Conservation (phyloP, 2,797 vertebrate species). For the Micropoecilia bifurca region DNA sequence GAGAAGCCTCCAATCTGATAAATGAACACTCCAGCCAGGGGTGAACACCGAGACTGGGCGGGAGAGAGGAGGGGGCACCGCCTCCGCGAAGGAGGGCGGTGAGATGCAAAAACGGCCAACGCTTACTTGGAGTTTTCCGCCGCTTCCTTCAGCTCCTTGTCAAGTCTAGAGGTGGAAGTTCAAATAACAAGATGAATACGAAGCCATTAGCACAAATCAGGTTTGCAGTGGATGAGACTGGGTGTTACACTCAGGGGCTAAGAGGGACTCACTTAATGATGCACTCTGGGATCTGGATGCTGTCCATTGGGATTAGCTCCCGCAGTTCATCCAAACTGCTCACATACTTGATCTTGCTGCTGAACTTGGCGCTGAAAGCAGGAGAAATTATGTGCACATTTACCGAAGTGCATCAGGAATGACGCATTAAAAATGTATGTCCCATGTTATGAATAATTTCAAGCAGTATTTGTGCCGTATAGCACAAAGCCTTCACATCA, state of each 20-base stretch:
- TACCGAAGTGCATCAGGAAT: neutral
- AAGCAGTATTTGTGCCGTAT: neutral
- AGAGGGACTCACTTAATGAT: constrained; percentile 90
- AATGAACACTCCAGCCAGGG: constrained; percentile 50
- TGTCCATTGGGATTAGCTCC: constrained; percentile 93
- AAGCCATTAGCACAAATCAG: constrained; percentile 28
- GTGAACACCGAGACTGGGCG: constrained; percentile 35
- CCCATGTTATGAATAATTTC: neutral
- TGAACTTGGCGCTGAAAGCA: constrained; percentile 92
- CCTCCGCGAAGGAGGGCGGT: constrained; percentile 32
- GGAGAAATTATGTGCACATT: constrained; percentile 17
- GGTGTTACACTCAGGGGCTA: constrained; percentile 12
- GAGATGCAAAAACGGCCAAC: constrained; percentile 33
- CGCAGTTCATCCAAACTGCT: constrained; percentile 89
- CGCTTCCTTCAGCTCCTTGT: constrained; percentile 90
- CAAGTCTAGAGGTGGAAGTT: constrained; percentile 72
- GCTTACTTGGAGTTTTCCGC: constrained; percentile 92
- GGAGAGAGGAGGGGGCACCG: constrained; percentile 3
- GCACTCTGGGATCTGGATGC: constrained; percentile 93
- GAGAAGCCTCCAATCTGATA: constrained; percentile 58
- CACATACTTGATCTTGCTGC: constrained; percentile 96
- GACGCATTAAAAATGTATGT: neutral
- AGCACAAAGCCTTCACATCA: neutral
- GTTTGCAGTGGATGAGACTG: constrained; percentile 2
- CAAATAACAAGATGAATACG: constrained; percentile 55